phyloP scores from a whole-genome alignment of 1,140 invertebrate species.

The Aphaenogaster ashmeadi region DNA sequence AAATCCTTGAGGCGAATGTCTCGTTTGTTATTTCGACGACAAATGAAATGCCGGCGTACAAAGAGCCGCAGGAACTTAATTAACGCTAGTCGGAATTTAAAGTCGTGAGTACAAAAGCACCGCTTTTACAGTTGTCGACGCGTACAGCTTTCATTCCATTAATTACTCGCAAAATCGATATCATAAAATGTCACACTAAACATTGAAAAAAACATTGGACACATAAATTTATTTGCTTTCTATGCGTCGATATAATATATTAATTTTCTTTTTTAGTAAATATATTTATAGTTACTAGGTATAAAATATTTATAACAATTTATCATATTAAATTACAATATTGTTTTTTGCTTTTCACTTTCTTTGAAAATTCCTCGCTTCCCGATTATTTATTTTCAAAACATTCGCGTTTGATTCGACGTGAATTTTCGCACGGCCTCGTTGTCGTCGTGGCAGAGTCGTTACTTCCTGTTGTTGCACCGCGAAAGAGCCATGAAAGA shows the following conservation, averaged over 20 bases:
- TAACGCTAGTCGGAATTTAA: conserved; percentile 8
- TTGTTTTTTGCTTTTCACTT: neutral
- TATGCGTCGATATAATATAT: neutral
- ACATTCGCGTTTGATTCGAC: conserved; percentile 1
- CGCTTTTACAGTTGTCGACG: neutral
- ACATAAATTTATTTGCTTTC: neutral
- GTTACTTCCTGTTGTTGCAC: conserved; percentile 70
- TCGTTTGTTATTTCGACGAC: conserved; percentile 32
- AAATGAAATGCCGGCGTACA: conserved; percentile 16
- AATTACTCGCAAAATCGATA: neutral
- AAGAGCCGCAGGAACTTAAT: conserved; percentile 1
- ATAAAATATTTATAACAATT: conserved; percentile 14
- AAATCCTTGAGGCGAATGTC: conserved; percentile 56
- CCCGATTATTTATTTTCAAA: conserved; percentile 9
- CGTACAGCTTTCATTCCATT: neutral
- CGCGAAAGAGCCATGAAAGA: conserved; percentile 27
- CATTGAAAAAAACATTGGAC: neutral
- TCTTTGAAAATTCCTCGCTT: neutral
- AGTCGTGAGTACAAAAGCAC: conserved; percentile 2
- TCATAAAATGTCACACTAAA: neutral
- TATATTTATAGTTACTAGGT: neutral
- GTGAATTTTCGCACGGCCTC: conserved; percentile 14
- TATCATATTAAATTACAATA: neutral
- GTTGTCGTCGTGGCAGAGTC: neutral
- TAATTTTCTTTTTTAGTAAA: neutral